Conservation (phyloP, 2,113 vertebrate genomes). For the Phrynosoma platyrhinos region DNA sequence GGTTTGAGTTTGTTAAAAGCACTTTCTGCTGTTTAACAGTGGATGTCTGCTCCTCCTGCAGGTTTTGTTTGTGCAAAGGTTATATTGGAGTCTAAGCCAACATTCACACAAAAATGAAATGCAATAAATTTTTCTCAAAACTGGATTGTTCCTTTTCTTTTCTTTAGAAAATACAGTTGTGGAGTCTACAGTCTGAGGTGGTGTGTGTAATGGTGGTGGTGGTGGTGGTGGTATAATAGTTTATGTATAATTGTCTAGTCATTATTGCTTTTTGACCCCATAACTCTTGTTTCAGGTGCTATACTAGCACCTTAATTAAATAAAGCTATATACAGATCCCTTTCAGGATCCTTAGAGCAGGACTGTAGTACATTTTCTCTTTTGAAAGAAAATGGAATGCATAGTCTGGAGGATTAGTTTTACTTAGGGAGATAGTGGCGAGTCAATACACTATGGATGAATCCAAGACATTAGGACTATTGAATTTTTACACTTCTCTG, state of each 20-base stretch:
- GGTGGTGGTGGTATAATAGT: too few species aligned
- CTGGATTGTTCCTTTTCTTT: background rate
- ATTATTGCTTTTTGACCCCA: too few species aligned
- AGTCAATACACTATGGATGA: background rate
- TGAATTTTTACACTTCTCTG: slow-evolving; percentile 31
- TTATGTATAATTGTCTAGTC: too few species aligned
- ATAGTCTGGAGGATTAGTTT: too few species aligned
- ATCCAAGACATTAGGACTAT: background rate
- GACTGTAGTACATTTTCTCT: background rate
- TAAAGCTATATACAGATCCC: background rate
- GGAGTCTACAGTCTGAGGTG: background rate
- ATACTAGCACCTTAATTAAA: background rate
- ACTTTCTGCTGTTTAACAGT: background rate
- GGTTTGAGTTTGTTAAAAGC: background rate
- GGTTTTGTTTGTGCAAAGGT: background rate
- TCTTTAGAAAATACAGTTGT: background rate
- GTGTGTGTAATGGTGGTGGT: background rate
- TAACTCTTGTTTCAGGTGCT: background rate
- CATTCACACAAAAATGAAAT: background rate
- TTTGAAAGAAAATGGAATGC: background rate
- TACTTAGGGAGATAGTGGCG: background rate
- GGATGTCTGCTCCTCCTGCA: background rate
- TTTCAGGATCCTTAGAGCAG: background rate
- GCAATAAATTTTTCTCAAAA: background rate
- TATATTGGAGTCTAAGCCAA: background rate